Percentiles rank a stretch among this genome's conserved stretches.
phyloP scores from a whole-genome alignment of 2,888 invertebrate species.

The Odontocerum albicorne region DNA sequence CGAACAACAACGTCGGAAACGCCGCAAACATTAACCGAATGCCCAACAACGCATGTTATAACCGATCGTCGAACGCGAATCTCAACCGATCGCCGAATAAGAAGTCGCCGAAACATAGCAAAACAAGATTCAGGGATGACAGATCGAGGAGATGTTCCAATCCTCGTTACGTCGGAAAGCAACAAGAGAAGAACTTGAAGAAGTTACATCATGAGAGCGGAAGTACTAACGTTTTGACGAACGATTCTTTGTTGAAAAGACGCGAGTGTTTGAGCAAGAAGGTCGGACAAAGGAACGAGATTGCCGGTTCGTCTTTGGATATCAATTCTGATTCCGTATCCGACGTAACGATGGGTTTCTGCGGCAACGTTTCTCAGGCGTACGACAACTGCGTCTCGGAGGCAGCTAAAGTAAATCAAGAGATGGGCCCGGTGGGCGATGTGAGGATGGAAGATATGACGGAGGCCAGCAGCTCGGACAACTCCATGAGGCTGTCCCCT shows the following conservation, averaged over 20 bases:
- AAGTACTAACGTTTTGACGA: not conserved
- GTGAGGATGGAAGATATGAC: not conserved
- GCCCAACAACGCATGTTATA: too few relatives aligned
- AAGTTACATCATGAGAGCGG: constrained; percentile 1
- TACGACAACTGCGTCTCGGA: not conserved
- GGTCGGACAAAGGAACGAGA: not conserved
- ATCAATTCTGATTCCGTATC: not conserved
- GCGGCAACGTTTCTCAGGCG: constrained; percentile 2
- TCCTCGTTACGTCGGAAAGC: constrained; percentile 47
- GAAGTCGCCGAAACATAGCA: not conserved
- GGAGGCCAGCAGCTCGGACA: not conserved
- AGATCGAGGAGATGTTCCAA: not conserved
- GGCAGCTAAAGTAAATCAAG: not conserved
- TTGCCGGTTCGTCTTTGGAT: not conserved
- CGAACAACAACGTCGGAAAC: too few relatives aligned
- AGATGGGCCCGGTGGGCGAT: not conserved
- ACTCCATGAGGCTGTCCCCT: too few relatives aligned
- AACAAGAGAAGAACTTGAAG: constrained; percentile 37
- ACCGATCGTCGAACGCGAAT: too few relatives aligned
- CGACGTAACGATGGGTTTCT: constrained; percentile 11
- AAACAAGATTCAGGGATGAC: constrained; percentile 7
- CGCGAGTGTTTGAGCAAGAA: constrained; percentile 8
- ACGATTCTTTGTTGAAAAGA: constrained; percentile 2
- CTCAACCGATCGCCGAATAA: not conserved
- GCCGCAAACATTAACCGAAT: too few relatives aligned